Conservation (phyloP, 2,797 vertebrate species). For the Echiichthys vipera region DNA sequence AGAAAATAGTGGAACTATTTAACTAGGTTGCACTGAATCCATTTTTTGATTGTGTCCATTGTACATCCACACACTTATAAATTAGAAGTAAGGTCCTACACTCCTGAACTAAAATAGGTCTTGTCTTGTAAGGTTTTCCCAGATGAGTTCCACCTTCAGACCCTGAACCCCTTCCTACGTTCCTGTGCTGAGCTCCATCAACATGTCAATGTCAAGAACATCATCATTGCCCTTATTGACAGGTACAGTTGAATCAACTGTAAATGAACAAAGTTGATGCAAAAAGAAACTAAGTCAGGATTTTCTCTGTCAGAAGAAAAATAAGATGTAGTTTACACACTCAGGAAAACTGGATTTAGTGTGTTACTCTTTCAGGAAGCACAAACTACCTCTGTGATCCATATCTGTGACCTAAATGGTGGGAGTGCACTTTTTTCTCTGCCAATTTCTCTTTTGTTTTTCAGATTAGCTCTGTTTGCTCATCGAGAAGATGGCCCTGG, state of each 20-base stretch:
- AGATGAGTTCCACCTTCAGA: slow-evolving; percentile 99
- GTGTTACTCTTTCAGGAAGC: not conserved
- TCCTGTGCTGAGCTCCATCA: slow-evolving; percentile 98
- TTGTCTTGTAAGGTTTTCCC: slow-evolving; percentile 91
- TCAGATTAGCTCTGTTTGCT: slow-evolving; percentile 96
- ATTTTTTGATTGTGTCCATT: not conserved
- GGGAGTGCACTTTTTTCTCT: not conserved
- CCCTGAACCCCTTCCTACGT: slow-evolving; percentile 96
- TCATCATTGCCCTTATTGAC: slow-evolving; percentile 99
- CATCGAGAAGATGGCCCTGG: slow-evolving; percentile 99
- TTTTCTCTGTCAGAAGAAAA: not conserved
- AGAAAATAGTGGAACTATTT: too few relatives aligned
- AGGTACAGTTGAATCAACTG: slow-evolving; percentile 80
- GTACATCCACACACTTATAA: not conserved
- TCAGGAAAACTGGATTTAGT: not conserved
- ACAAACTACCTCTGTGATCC: not conserved
- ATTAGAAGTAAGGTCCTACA: not conserved
- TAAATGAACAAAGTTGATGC: not conserved
- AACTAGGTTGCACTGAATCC: not conserved
- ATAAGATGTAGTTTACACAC: not conserved
- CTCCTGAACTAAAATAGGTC: not conserved
- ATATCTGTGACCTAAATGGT: not conserved
- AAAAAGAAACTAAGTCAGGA: too few relatives aligned
- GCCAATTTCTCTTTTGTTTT: slow-evolving; percentile 40
- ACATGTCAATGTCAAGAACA: slow-evolving; percentile 99